Evolutionary conservation across 1,140 invertebrate genomes (phyloP), one percentile per base, ranked within the genome.

Genomic region (Ostrea edulis): DNA sequence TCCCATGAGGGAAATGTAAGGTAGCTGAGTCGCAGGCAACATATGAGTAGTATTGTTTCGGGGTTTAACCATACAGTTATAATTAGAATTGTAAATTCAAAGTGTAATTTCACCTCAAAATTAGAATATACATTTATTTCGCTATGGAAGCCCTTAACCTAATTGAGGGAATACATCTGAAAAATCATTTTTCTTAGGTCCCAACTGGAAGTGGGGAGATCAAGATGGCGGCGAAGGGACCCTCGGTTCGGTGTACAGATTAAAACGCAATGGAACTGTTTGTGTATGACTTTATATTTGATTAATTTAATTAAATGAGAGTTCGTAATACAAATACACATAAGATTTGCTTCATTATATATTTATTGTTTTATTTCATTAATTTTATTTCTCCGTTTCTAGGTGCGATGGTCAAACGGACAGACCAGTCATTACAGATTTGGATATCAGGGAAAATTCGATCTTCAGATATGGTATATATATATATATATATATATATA

Each of bases 401-500:
- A 77, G 68, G 68, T 77, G 9, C 68, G 68, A 77, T 77, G 68
- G 68, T 11, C 9, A 35, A 29, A 77, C 68, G 68, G 68, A 12
- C 14, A 29, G 5, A 3, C 29, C 5, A 17, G 22, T 12, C 5
- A 35, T 14, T 29, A 77, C 14, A 77, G 29, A 14, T 77, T 77
- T 77, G 68, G 68, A 77, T 11, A 14, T 35, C 9, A 17, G 25
- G 68, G 68, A 29, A 77, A 77, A 77, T 29, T 14, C 29, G 68
- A 77, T 25, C 22, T 77, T 4, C 68, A 77, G 25, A 77, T 77
- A 29, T 77, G 68, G 68, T 77, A 29, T 11, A 20, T 12, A 20
- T 58, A n/a, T n/a, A n/a, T n/a, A n/a, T n/a, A n/a, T n/a, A n/a
- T n/a, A n/a, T n/a, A n/a, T n/a, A n/a, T n/a, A n/a, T n/a, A n/a